phyloP scores from a whole-genome alignment of 2,888 invertebrate genomes.

The Sarcophaga caerulescens region DNA sequence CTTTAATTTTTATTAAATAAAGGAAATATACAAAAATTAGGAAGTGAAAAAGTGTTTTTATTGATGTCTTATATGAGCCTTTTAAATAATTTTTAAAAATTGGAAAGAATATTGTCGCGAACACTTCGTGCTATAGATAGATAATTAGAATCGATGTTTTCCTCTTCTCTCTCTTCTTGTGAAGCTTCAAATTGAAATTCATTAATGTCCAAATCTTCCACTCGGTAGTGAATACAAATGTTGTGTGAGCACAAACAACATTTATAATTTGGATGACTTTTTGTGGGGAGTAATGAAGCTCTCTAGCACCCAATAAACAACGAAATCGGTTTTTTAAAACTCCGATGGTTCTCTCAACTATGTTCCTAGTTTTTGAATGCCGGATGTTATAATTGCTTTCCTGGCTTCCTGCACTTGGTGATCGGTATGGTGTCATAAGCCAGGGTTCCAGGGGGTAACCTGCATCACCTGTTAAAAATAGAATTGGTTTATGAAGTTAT shows the following conservation, averaged over 20 bases:
- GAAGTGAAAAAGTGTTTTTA: conserved; percentile 14
- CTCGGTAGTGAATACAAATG: conserved; percentile 43
- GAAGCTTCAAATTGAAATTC: conserved; percentile 28
- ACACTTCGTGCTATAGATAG: conserved; percentile 13
- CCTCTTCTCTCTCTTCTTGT: conserved; percentile 34
- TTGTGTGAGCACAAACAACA: conserved; percentile 43
- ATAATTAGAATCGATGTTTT: conserved; percentile 26
- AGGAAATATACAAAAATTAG: background rate
- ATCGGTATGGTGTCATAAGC: conserved; percentile 29
- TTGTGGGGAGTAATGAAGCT: conserved; percentile 46
- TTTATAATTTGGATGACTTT: conserved; percentile 49
- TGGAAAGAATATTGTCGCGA: conserved; percentile 9
- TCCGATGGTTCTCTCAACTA: no score
- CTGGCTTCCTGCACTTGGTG: conserved; percentile 27
- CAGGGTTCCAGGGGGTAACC: conserved; percentile 9
- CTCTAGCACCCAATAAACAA: conserved; percentile 44
- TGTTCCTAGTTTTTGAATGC: no score
- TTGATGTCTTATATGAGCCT: background rate
- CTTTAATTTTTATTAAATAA: conserved; percentile 18
- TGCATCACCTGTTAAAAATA: conserved; percentile 23
- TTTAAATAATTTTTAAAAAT: background rate
- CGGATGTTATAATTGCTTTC: conserved; percentile 25
- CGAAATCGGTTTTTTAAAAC: no score
- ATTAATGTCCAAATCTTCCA: conserved; percentile 27
- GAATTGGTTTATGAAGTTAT: background rate